Evolutionary conservation across 2,888 invertebrate genomes (phyloP).

Genomic region (Phalera bucephala): DNA sequence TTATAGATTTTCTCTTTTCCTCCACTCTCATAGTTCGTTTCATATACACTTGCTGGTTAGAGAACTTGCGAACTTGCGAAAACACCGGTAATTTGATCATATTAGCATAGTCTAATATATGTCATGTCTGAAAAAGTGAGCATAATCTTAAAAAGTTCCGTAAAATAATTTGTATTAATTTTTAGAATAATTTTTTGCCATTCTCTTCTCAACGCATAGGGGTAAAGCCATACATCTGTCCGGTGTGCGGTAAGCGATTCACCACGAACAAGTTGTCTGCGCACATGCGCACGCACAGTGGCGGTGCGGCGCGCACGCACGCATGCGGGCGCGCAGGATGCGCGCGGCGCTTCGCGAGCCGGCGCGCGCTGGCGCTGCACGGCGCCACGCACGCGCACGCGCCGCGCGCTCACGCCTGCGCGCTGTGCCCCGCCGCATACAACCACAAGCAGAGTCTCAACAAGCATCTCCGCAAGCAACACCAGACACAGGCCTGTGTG

Average conservation of each 20-base stretch:
- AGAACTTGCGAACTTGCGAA: too few relatives aligned
- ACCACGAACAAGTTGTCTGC: slow-evolving; percentile 61
- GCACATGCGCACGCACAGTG: slow-evolving; percentile 48
- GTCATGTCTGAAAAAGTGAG: too few relatives aligned
- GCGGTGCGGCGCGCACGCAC: slow-evolving; percentile 16
- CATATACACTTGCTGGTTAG: too few relatives aligned
- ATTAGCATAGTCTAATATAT: too few relatives aligned
- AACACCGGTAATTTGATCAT: too few relatives aligned
- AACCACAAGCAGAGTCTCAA: slow-evolving; percentile 59
- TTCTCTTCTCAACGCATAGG: too few relatives aligned
- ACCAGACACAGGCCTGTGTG: slow-evolving; percentile 26
- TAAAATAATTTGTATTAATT: too few relatives aligned
- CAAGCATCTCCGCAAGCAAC: slow-evolving; percentile 51
- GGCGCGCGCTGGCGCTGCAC: slow-evolving; percentile 15
- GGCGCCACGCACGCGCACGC: slow-evolving; percentile 21
- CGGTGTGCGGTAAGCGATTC: slow-evolving; percentile 61
- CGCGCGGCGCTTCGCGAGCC: slow-evolving; percentile 18
- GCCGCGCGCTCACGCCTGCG: slow-evolving; percentile 24
- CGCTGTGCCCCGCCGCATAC: slow-evolving; percentile 44
- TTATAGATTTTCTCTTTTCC: too few relatives aligned
- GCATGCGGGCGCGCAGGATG: slow-evolving; percentile 27
- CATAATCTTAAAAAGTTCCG: too few relatives aligned
- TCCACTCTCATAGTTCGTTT: too few relatives aligned
- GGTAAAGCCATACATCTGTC: slow-evolving; percentile 63
- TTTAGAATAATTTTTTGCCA: too few relatives aligned